Evolutionary conservation across 2,888 invertebrate species (phyloP).

Genomic region (Dichetophora obliterata): DNA sequence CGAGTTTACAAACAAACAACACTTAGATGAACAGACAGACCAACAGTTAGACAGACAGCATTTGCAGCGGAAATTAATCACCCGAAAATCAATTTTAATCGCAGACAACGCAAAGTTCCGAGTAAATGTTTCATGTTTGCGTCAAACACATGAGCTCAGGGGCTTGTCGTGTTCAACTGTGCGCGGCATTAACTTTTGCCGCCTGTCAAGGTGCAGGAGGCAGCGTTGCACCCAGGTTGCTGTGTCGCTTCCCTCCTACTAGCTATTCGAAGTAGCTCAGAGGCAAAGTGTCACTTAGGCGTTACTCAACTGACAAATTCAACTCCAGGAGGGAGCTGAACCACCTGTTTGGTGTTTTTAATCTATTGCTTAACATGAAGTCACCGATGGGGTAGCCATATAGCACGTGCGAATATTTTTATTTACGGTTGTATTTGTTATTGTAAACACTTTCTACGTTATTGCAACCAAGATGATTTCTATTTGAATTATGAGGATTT

Average conservation of each 20-base stretch:
- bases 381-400: too few species aligned
- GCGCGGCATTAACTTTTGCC: constrained; percentile 49
- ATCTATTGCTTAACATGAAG: too few species aligned
- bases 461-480: too few species aligned
- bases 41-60: constrained; percentile 11
- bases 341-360: too few species aligned
- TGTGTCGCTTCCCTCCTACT: background rate
- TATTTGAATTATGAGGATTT: too few species aligned
- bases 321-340: too few species aligned
- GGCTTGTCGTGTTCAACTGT: constrained; percentile 53
- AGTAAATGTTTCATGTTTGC: constrained; percentile 17
- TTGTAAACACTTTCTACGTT: too few species aligned
- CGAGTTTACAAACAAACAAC: background rate
- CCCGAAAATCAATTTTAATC: constrained; percentile 57
- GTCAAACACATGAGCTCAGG: constrained; percentile 41
- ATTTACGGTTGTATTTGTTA: too few species aligned
- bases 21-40: background rate
- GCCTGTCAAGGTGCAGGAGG: background rate
- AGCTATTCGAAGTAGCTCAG: background rate
- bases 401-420: too few species aligned
- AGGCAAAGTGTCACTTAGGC: too few species aligned
- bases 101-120: constrained; percentile 45
- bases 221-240: background rate
- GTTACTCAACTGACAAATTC: too few species aligned
- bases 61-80: constrained; percentile 56